Evolutionary conservation across 1,140 invertebrate species (phyloP).

Genomic region (honey bee (Apis mellifera)): DNA sequence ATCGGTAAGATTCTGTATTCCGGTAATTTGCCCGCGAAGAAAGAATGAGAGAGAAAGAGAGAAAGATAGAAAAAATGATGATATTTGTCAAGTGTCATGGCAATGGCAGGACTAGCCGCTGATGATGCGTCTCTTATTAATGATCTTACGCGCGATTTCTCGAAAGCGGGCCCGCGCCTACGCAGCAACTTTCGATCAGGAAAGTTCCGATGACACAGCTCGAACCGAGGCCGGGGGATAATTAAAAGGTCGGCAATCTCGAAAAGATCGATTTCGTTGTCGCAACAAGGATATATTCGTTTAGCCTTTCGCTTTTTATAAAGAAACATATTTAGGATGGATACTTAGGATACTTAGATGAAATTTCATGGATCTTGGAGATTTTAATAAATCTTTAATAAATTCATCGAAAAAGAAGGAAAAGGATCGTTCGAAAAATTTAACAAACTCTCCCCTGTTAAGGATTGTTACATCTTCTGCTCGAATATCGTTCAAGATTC

Average conservation of each 20-base stretch:
- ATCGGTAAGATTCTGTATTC: background rate
- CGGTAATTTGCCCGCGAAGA: slow-evolving; percentile 23
- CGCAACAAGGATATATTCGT: no score
- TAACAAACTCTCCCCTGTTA: no score
- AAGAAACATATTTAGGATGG: no score
- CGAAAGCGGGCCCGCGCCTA: slow-evolving; percentile 56
- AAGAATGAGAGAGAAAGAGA: no score
- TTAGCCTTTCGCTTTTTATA: no score
- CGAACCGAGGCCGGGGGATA: background rate
- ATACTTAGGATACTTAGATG: no score
- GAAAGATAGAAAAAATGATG: background rate
- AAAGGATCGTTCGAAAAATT: no score
- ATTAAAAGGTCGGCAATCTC: slow-evolving; percentile 12
- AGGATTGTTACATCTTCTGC: no score
- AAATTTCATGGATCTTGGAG: no score
- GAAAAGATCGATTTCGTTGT: background rate
- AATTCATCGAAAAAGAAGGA: no score
- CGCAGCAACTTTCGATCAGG: slow-evolving; percentile 62
- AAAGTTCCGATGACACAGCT: slow-evolving; percentile 59
- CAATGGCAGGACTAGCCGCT: slow-evolving; percentile 1
- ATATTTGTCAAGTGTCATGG: slow-evolving; percentile 53
- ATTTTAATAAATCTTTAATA: no score
- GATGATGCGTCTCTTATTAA: slow-evolving; percentile 47
- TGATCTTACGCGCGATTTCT: slow-evolving; percentile 40
- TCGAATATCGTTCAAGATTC: no score